These are phyloP conservation scores for Ataeniobius toweri DNA, from an alignment of 2,797 vertebrate genomes.

Conservation along the genomic window DNA sequence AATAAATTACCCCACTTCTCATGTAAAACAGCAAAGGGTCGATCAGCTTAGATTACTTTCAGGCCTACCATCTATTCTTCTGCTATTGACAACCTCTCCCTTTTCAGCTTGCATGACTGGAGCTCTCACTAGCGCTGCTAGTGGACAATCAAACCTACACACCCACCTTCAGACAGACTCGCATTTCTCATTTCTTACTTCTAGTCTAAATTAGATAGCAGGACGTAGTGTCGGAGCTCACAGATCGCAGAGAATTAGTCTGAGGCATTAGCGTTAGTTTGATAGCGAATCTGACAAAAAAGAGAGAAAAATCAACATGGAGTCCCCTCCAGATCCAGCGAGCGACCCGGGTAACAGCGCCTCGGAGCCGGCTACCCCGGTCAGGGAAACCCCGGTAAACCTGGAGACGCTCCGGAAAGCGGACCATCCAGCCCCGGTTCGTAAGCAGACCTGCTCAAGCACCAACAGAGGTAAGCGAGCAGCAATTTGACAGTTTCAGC, in stretches of 20 bases:
- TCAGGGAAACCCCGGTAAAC: slow-evolving; percentile 92
- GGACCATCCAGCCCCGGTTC: slow-evolving; percentile 89
- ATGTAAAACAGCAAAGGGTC: slow-evolving; percentile 50
- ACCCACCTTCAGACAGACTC: slow-evolving; percentile 88
- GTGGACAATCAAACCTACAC: slow-evolving; percentile 89
- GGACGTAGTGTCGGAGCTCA: slow-evolving; percentile 87
- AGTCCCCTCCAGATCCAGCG: slow-evolving; percentile 95
- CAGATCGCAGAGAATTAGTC: slow-evolving; percentile 85
- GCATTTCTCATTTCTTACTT: slow-evolving; percentile 91
- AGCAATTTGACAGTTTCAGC: neutral
- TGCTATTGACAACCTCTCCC: slow-evolving; percentile 85
- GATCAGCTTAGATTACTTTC: slow-evolving; percentile 68
- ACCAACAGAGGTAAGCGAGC: slow-evolving; percentile 87
- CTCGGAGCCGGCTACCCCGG: slow-evolving; percentile 90
- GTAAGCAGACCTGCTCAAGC: slow-evolving; percentile 92
- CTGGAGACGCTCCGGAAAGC: slow-evolving; percentile 93
- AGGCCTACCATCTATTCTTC: slow-evolving; percentile 84
- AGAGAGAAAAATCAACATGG: slow-evolving; percentile 87
- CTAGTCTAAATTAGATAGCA: slow-evolving; percentile 92
- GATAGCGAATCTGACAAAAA: slow-evolving; percentile 73
- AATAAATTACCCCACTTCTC: neutral
- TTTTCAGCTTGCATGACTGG: slow-evolving; percentile 75
- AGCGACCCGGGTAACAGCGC: slow-evolving; percentile 94
- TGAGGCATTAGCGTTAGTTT: slow-evolving; percentile 74
- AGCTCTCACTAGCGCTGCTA: slow-evolving; percentile 93